phyloP scores from a whole-genome alignment of 2,888 invertebrate species.

The Troides oblongomaculatus region DNA sequence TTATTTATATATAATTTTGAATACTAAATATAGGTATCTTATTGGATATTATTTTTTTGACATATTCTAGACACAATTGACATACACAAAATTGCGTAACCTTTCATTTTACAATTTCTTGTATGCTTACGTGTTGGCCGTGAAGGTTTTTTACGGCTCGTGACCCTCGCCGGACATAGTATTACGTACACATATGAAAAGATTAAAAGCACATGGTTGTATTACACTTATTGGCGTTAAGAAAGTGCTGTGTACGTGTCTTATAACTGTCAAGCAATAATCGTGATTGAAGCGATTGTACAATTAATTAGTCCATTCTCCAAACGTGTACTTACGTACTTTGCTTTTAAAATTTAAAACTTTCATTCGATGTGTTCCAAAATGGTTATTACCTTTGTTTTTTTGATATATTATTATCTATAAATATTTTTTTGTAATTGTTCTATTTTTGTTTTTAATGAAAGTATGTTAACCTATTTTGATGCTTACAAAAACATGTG shows the following conservation, averaged over 20 bases:
- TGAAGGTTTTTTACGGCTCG: slow-evolving; percentile 72
- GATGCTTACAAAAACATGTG: slow-evolving; percentile 24
- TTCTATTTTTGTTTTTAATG: slow-evolving; percentile 22
- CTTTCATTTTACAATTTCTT: slow-evolving; percentile 69
- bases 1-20: background rate
- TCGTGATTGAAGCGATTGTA: slow-evolving; percentile 29
- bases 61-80: slow-evolving; percentile 42
- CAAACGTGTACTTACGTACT: slow-evolving; percentile 15
- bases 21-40: background rate
- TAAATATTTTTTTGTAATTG: background rate
- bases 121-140: slow-evolving; percentile 78
- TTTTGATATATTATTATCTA: background rate
- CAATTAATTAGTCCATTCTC: slow-evolving; percentile 26
- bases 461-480: slow-evolving; percentile 26
- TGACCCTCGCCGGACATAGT: slow-evolving; percentile 63
- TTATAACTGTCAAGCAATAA: slow-evolving; percentile 37
- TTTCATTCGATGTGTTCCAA: slow-evolving; percentile 7
- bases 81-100: slow-evolving; percentile 74
- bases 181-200: slow-evolving; percentile 45
- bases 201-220: slow-evolving; percentile 50
- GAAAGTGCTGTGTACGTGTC: slow-evolving; percentile 44
- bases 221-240: slow-evolving; percentile 34
- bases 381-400: slow-evolving; percentile 20
- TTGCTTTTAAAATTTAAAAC: background rate
- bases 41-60: slow-evolving; percentile 18